Percentiles rank a stretch among this genome's conserved stretches.
These are phyloP conservation scores for Papilio aristodemus DNA, from an alignment of 1,140 invertebrate species.

Conservation along the genomic window DNA sequence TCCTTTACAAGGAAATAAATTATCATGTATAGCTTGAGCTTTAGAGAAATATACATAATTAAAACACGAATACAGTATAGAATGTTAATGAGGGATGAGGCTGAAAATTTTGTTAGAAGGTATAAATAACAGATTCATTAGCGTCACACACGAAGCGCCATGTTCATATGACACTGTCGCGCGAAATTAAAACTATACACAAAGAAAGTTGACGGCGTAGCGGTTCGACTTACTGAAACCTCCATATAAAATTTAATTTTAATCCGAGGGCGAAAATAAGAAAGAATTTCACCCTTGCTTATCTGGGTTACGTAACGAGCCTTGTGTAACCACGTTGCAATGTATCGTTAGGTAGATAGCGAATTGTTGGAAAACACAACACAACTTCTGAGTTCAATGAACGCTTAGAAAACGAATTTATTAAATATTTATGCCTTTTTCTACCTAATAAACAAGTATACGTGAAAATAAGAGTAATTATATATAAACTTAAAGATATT, in stretches of 20 bases:
- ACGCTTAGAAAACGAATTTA: slow-evolving; percentile 13
- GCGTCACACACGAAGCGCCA: slow-evolving; percentile 17
- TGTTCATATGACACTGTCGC: slow-evolving; percentile 39
- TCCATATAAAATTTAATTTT: slow-evolving; percentile 76
- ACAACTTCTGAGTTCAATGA: slow-evolving; percentile 30
- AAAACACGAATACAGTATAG: not conserved
- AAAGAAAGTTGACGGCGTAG: slow-evolving; percentile 53
- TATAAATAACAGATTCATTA: slow-evolving; percentile 30
- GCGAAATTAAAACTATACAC: slow-evolving; percentile 68
- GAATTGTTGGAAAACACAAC: slow-evolving; percentile 41
- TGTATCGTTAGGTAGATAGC: slow-evolving; percentile 40
- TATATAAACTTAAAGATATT: not conserved
- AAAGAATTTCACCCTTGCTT: slow-evolving; percentile 74
- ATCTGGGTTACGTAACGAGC: slow-evolving; percentile 58
- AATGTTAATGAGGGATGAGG: not conserved
- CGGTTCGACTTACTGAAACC: slow-evolving; percentile 58
- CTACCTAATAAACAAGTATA: not conserved
- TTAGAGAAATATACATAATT: not conserved
- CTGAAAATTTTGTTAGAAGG: slow-evolving; percentile 19
- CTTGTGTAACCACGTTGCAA: slow-evolving; percentile 50
- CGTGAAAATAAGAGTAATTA: not conserved
- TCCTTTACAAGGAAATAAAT: too few species aligned
- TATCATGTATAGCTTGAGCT: too few species aligned
- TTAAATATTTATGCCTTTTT: not conserved
- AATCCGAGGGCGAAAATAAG: slow-evolving; percentile 73